Evolutionary conservation across 1,140 invertebrate genomes (phyloP).

Genomic region (Alviniconcha marisindica): DNA sequence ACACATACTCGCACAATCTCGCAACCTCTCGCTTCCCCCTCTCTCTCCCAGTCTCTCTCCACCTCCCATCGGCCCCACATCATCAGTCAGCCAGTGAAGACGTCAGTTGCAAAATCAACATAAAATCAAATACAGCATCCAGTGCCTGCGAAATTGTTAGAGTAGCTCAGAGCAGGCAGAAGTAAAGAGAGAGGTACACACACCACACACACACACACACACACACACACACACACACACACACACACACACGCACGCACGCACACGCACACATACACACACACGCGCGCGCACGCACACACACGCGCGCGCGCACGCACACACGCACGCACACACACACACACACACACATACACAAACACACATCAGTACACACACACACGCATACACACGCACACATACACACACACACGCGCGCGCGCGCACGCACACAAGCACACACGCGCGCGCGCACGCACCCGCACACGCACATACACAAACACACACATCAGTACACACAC

Average conservation of each 20-base stretch:
- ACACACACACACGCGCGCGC: neutral
- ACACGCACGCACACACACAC: conserved; percentile 5
- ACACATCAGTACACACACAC: conserved; percentile 23
- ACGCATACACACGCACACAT: conserved; percentile 7
- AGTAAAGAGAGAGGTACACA: too few species aligned
- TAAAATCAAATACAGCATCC: too few species aligned
- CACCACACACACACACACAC: neutral
- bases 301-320: neutral
- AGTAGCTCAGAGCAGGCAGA: too few species aligned
- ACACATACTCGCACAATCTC: too few species aligned
- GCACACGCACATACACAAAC: neutral
- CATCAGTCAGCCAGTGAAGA: too few species aligned
- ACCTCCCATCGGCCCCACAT: too few species aligned
- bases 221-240: conserved; percentile 30
- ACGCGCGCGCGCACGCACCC: neutral
- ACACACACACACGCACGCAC: conserved; percentile 26
- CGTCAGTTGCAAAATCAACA: too few species aligned
- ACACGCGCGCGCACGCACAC: neutral
- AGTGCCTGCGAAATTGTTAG: too few species aligned
- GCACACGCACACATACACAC: conserved; percentile 29
- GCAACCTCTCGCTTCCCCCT: too few species aligned
- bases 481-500: neutral
- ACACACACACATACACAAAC: conserved; percentile 13
- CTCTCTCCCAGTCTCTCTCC: too few species aligned
- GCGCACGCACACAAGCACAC: neutral